phyloP scores from a whole-genome alignment of 1,140 invertebrate genomes.

The Anthonomus grandis region DNA sequence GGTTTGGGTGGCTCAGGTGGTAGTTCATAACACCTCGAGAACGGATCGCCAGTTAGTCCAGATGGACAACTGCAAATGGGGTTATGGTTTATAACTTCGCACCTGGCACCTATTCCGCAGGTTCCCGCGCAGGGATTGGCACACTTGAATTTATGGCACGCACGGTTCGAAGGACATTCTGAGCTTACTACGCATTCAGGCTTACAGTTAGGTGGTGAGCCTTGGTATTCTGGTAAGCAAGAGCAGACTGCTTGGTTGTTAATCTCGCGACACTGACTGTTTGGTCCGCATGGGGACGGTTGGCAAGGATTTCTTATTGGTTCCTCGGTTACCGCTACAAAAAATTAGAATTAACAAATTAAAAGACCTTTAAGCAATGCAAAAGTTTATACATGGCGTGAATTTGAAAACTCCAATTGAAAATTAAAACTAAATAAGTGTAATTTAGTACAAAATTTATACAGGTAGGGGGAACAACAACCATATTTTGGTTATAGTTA shows the following conservation, averaged over 20 bases:
- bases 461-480: no score
- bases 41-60: constrained; percentile 72
- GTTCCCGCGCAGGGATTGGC: constrained; percentile 67
- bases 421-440: background rate
- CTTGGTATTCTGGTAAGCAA: constrained; percentile 61
- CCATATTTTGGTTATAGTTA: no score
- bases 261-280: constrained; percentile 61
- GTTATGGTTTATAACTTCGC: constrained; percentile 67
- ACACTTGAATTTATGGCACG: constrained; percentile 71
- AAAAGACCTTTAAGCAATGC: background rate
- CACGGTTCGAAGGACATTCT: constrained; percentile 65
- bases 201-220: constrained; percentile 65
- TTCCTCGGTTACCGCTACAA: constrained; percentile 47
- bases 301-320: constrained; percentile 53
- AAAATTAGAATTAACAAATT: background rate
- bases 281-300: constrained; percentile 68
- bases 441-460: background rate
- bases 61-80: constrained; percentile 70
- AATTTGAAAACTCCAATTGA: background rate
- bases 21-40: constrained; percentile 58
- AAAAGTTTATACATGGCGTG: background rate
- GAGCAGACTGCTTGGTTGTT: constrained; percentile 62
- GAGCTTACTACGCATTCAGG: constrained; percentile 72
- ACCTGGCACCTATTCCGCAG: constrained; percentile 65
- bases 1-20: constrained; percentile 39